Evolutionary conservation across 2,797 vertebrate species (phyloP), one percentile per base, ranked within the genome.

Genomic region (Sylvilagus floridanus): DNA sequence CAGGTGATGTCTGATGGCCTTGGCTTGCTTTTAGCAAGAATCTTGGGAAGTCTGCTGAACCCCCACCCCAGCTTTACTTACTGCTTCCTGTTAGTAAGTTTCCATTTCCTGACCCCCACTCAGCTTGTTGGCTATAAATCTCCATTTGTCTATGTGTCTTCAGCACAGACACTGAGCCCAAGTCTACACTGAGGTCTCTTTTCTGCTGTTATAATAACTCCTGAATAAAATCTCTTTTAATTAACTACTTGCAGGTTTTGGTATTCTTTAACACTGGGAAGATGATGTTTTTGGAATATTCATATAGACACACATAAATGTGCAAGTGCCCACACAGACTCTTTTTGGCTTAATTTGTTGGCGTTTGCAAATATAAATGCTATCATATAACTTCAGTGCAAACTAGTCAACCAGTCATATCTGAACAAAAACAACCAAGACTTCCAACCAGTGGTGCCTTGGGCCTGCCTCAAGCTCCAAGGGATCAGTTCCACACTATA

Each of bases 161-260:
- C 57, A 14, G 65, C 72, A 24, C 2, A 66, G 57, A 78, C 72
- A 24, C 2, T 60, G 57, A 78, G 73, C 22, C 32, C 30, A 47
- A 54, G 54, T 83, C 47, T 42, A 47, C 28, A 50, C 30, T 21
- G 13, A 88, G 68, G 13, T 47, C 47, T 84, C 71, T 76, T 78
- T 57, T 76, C 65, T 47, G 30, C 24, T 37, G 4, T 8, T 47
- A 17, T 28, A 57, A 24, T 10, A 30, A 72, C 65, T 72, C n/a
- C 35, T 79, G 57, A 84, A 77, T 72, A 88, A 84, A 92, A 65
- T 60, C 21, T 54, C 14, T 84, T 37, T 83, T 78, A 37, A n/a
- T 77, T n/a, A 88, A 47, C 28, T 42, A 83, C 28, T 60, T 54
- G 47, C 57, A 63, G 78, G 26, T 11, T 24, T 50, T 88, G 47